Evolutionary conservation across 2,888 invertebrate species (phyloP), one percentile per base, ranked within the genome.

Genomic region (Eurytoma californica): DNA sequence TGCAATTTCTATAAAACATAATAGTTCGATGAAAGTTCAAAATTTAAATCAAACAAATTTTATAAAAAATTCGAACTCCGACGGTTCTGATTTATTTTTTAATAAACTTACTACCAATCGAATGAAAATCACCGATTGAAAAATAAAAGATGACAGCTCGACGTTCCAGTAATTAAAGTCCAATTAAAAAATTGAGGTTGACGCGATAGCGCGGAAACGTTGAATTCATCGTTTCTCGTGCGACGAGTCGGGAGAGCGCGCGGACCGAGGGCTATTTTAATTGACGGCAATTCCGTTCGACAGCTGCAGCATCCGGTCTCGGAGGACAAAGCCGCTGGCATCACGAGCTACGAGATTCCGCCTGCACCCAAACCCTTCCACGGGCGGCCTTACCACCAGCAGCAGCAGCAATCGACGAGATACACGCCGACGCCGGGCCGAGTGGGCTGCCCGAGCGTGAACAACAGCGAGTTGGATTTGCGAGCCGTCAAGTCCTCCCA

Each of bases 351-450:
- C 84, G 91, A 91, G 80, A 91, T 92, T 76, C 91, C 92, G 72
- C 92, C 92, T 2, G 89, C 91, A 2, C 92, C 92, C 0, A 92
- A 92, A 85, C 92, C 92, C 4, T 90, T 92, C 65, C 90, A 87
- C 57, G 86, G 68, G 3, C 18, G 73, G 16, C 14, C 67, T 12
- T 67, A 60, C 57, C 65, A 72, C 12, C 72, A 55, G 7, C 66
- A 61, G 1, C 47, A 58, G 28, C 72, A 18, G 20, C 63, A 2
- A 20, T 13, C 58, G 3, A 13, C 51, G 49, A 61, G 55, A 24
- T 66, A 53, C 53, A 28, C 39, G 3, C 65, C 55, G 4, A 30
- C 28, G 14, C 16, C 39, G 14, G 30, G 51, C 3, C 63, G 81
- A 83, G 63, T 70, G 83, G 83, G 60, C n/a, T 72, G 63, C 20